A percentile compares a stretch with the other conserved stretches of the same genome.
Evolutionary conservation across 1,140 invertebrate species (phyloP).

Genomic region (Lineus longissimus): DNA sequence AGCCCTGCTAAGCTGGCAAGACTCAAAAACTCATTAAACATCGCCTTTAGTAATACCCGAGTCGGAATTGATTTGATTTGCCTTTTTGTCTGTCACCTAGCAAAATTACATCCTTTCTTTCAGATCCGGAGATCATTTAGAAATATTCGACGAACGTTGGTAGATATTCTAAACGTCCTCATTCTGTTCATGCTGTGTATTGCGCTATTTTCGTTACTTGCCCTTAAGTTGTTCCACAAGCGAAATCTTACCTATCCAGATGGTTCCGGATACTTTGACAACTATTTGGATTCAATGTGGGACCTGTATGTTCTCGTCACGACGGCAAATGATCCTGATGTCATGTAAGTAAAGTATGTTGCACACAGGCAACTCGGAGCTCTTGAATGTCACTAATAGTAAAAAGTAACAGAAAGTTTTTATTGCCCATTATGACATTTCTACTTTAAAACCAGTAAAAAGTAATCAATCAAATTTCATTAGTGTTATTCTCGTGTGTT

Average conservation of each 20-base stretch:
- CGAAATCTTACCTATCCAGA: constrained; percentile 43
- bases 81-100: too few species aligned
- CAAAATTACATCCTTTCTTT: too few species aligned
- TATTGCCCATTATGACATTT: too few species aligned
- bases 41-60: too few species aligned
- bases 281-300: constrained; percentile 56
- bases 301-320: constrained; percentile 59
- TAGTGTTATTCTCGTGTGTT: too few species aligned
- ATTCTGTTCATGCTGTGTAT: constrained; percentile 56
- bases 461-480: too few species aligned
- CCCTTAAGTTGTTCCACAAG: constrained; percentile 55
- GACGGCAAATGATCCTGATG: constrained; percentile 59
- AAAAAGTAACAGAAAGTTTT: neutral
- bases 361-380: neutral
- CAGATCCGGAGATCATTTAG: constrained; percentile 57
- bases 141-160: constrained; percentile 57
- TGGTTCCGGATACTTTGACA: constrained; percentile 54
- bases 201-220: constrained; percentile 57
- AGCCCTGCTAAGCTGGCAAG: too few species aligned
- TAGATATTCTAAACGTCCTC: constrained; percentile 57
- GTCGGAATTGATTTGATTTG: too few species aligned
- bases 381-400: too few species aligned
- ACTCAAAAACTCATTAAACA: too few species aligned
- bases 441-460: too few species aligned
- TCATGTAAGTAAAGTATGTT: constrained; percentile 54